Base-by-base conservation (phyloP, 1,140 invertebrate genomes). In the Scaptomyza montana region DNA sequence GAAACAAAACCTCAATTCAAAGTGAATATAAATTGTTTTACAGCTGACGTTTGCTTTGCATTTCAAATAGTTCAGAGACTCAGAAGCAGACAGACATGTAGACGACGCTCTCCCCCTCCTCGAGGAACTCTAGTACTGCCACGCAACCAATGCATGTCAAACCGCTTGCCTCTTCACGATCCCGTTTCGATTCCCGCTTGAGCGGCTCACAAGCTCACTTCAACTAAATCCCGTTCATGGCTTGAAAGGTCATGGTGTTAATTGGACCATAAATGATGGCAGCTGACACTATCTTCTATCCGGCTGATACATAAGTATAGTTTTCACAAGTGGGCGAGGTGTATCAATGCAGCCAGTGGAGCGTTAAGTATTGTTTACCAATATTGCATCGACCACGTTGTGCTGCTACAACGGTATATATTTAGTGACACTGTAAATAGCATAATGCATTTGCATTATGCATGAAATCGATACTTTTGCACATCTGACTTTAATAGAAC, bases 21-120 rank as follows among this genome's bases (percentile, higher is more conserved):
- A 89, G 77, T 89, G 84, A 89, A 89, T 89, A 84, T 89, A 89
- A 89, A 89, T 89, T 89, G 84, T 89, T 89, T 89, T 89, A 89
- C 84, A 84, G 79, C 84, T 89, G 84, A 77, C 79, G 60, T 82
- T 86, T 84, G 85, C 84, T 80, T 89, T 89, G 84, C 86, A 89
- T 89, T 89, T 89, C 77, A 89, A 89, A 89, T 84, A 71, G 80
- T 65, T 74, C 51, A 66, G 56, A 61, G 65, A 54, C 65, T 51
- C 43, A 50, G 25, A 28, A 21, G 56, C 62, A 67, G 63, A 45
- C 57, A 62, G 49, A 61, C 63, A 54, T 25, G 12, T n/a, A 43
- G 47, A 49, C 47, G 21, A 19, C 19, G 36, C 39, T 8, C n/a
- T 5, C 7, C 21, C 3, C 13, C 1, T n/a, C 33, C 53, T 39